phyloP scores from a whole-genome alignment of 1,140 invertebrate genomes.

The Drosophila rufa region DNA sequence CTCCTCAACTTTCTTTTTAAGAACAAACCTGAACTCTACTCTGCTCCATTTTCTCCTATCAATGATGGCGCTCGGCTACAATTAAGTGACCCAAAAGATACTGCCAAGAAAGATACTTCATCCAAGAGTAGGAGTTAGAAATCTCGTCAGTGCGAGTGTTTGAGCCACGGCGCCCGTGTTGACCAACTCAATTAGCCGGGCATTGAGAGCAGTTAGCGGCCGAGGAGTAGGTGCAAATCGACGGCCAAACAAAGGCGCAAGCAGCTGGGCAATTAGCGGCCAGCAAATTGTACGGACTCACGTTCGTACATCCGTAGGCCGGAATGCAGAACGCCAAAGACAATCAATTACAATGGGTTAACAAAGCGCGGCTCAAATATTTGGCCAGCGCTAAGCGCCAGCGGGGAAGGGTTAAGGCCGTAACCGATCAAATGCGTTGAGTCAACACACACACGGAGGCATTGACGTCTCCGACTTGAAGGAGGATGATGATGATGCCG shows the following conservation, averaged over 20 bases:
- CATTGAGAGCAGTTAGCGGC: conserved; percentile 80
- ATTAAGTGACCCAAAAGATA: background rate
- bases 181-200: conserved; percentile 66
- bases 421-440: conserved; percentile 68
- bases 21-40: too few relatives aligned
- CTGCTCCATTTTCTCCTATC: too few relatives aligned
- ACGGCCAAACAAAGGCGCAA: conserved; percentile 73
- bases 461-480: conserved; percentile 80
- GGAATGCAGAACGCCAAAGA: conserved; percentile 36
- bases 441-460: conserved; percentile 55
- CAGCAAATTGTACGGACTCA: conserved; percentile 36
- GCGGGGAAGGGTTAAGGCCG: conserved; percentile 5
- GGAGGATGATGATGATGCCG: conserved; percentile 35
- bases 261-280: conserved; percentile 72
- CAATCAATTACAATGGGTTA: conserved; percentile 74
- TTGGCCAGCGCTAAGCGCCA: conserved; percentile 67
- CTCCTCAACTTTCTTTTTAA: too few relatives aligned
- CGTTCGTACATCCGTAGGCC: background rate
- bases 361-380: conserved; percentile 63
- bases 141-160: conserved; percentile 10
- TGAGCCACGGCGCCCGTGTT: conserved; percentile 59
- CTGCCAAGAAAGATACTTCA: background rate
- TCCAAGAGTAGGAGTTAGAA: background rate
- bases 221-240: conserved; percentile 63
- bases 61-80: background rate